Evolutionary conservation across 2,888 invertebrate genomes (phyloP).

Genomic region (Aleiodes leptofemur): DNA sequence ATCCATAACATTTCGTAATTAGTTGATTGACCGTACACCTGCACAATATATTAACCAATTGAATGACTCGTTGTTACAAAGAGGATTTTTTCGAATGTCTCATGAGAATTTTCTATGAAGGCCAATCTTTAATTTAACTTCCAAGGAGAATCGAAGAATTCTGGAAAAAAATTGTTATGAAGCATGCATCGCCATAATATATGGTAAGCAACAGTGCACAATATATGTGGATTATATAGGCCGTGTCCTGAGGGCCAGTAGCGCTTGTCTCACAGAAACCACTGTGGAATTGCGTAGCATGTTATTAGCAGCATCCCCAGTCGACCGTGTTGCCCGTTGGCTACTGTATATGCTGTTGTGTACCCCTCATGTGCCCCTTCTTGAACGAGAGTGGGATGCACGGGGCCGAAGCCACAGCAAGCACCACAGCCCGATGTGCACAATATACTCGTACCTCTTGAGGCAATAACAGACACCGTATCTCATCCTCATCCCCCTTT

Average conservation of each 20-base stretch:
- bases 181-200: neutral
- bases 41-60: conserved; percentile 48
- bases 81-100: conserved; percentile 10
- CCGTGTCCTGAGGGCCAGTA: conserved; percentile 49
- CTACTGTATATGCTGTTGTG: conserved; percentile 49
- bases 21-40: conserved; percentile 68
- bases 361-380: conserved; percentile 27
- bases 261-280: conserved; percentile 45
- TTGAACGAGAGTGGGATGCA: conserved; percentile 23
- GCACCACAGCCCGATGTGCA: conserved; percentile 23
- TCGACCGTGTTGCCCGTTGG: conserved; percentile 56
- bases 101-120: conserved; percentile 16
- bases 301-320: conserved; percentile 56
- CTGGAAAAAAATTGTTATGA: neutral
- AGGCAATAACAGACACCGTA: conserved; percentile 41
- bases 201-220: neutral
- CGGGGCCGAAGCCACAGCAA: conserved; percentile 41
- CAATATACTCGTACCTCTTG: conserved; percentile 44
- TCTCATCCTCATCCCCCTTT: conserved; percentile 30
- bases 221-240: conserved; percentile 40
- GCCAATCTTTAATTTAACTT: neutral
- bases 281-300: conserved; percentile 54
- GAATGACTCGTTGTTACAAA: too few relatives aligned
- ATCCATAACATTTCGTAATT: conserved; percentile 64
- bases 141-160: neutral